Conservation (phyloP, 2,888 invertebrate species). For the Coenonympha arcania region DNA sequence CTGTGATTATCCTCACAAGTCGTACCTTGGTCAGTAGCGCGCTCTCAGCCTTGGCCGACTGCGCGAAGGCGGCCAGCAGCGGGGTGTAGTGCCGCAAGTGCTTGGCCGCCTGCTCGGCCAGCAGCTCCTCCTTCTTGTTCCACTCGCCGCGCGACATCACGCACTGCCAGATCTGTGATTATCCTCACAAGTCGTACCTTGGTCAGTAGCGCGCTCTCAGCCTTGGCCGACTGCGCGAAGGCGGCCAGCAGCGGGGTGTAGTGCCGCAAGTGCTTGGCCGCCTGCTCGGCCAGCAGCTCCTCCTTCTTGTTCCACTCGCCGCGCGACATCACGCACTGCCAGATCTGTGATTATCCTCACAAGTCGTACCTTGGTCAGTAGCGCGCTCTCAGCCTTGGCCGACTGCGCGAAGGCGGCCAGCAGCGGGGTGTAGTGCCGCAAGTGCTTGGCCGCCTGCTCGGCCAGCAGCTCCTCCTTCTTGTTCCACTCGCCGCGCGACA, state of each 20-base stretch:
- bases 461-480: constrained; percentile 98
- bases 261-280: constrained; percentile 88
- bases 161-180: constrained; percentile 89
- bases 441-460: constrained; percentile 94
- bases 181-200: too few species aligned
- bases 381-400: constrained; percentile 88
- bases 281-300: constrained; percentile 96
- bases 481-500: constrained; percentile 98
- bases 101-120: constrained; percentile 95
- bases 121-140: constrained; percentile 98
- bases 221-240: constrained; percentile 87
- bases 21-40: constrained; percentile 84
- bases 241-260: constrained; percentile 90
- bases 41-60: constrained; percentile 88
- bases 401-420: constrained; percentile 90
- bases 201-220: constrained; percentile 89
- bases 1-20: too few species aligned
- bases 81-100: constrained; percentile 90
- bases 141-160: constrained; percentile 97
- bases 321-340: constrained; percentile 95
- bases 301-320: constrained; percentile 99
- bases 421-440: constrained; percentile 88
- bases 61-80: constrained; percentile 89
- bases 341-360: constrained; percentile 84
- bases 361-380: constrained; percentile 84